phyloP scores from a whole-genome alignment of 2,888 invertebrate genomes.

The Diarsia brunnea region DNA sequence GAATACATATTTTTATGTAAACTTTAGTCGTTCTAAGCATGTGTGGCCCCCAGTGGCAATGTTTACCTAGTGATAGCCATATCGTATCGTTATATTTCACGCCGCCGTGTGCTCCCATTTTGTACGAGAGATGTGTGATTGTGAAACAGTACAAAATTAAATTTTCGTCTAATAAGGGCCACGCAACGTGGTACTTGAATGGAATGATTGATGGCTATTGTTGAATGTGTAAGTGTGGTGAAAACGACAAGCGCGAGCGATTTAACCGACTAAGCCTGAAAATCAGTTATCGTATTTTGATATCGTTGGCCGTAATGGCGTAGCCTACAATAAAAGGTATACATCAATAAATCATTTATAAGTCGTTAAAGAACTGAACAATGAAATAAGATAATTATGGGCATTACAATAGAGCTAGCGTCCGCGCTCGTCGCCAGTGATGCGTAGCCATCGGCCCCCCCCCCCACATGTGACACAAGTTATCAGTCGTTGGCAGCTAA shows the following conservation, averaged over 20 bases:
- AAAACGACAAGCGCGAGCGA: slow-evolving; percentile 61
- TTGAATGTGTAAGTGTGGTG: slow-evolving; percentile 40
- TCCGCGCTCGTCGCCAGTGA: slow-evolving; percentile 60
- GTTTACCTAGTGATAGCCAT: slow-evolving; percentile 69
- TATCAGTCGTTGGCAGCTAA: slow-evolving; percentile 74
- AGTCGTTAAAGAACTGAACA: slow-evolving; percentile 64
- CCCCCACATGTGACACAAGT: slow-evolving; percentile 60
- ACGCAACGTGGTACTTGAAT: slow-evolving; percentile 69
- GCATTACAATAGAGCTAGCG: slow-evolving; percentile 60
- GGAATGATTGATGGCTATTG: slow-evolving; percentile 74
- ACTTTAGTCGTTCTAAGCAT: slow-evolving; percentile 48
- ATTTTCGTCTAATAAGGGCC: slow-evolving; percentile 70
- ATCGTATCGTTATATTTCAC: slow-evolving; percentile 61
- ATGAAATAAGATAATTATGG: slow-evolving; percentile 66
- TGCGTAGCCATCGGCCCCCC: slow-evolving; percentile 29
- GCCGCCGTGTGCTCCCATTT: slow-evolving; percentile 68
- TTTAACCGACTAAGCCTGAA: slow-evolving; percentile 21
- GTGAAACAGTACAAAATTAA: slow-evolving; percentile 72
- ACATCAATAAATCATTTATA: slow-evolving; percentile 59
- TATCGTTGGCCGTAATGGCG: slow-evolving; percentile 18
- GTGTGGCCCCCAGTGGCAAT: slow-evolving; percentile 57
- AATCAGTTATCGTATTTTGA: slow-evolving; percentile 25
- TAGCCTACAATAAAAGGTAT: slow-evolving; percentile 15
- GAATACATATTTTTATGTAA: slow-evolving; percentile 53
- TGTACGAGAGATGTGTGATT: slow-evolving; percentile 67